Base-by-base conservation (phyloP, 2,888 invertebrate genomes). In the Nymphalis polychloros region DNA sequence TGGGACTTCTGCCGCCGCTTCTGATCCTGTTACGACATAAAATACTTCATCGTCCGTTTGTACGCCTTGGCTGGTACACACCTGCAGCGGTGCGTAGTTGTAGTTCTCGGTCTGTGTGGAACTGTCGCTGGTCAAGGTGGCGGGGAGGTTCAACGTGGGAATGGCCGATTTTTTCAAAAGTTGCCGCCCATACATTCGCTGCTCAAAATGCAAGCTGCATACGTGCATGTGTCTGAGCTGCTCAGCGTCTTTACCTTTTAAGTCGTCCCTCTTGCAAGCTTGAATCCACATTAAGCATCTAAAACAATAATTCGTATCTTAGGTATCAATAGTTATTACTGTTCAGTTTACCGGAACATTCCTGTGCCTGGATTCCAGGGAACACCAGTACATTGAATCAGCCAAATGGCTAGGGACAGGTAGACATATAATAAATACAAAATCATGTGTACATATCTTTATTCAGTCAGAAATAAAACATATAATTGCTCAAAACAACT, bases 91-190 rank as follows among this genome's bases (percentile, higher is more conserved):
- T 49, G 66, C 63, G 0, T 60, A 70, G 2, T 64, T 52, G 17
- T 63, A 64, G 8, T 41, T 64, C 50, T 70, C 69, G 19, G 72
- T 73, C 16, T 73, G 72, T 5, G 71, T 71, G 27, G 31, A 27
- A 17, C 7, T 17, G 31, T 16, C 31, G 70, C 31, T 55, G 8
- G 53, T 64, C 13, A 66, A 35, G 31, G 35, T 49, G 49, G 68
- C 46, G 3, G 77, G 76, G 8, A 81, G 63, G 48, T 63, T 68
- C 20, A 75, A 70, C 3, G 77, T 76, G 16, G 81, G 81, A 10
- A 77, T 46, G 4, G 77, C 79, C 17, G 67, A 63, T 59, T 67
- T 72, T 55, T 70, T 64, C 6, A 81, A 70, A 6, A 75, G 73
- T 52, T 64, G 68, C n/a, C 68, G 70, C 27, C 73, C 73, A 61